Base-by-base conservation (phyloP, 1,140 invertebrate genomes). In the Schlechtendalia chinensis region DNA sequence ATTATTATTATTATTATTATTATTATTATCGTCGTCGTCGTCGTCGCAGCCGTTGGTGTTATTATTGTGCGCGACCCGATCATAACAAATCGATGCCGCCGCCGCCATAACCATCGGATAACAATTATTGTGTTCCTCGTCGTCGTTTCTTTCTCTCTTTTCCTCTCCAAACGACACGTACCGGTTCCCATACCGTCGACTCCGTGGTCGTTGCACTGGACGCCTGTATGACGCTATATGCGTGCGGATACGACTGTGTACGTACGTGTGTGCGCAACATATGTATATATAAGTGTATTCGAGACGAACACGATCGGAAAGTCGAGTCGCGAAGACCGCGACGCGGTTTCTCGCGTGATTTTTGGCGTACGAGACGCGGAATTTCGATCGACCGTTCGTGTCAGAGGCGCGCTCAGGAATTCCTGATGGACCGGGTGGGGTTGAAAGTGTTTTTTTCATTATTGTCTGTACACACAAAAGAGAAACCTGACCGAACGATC, bases 21-120 rank as follows among this genome's bases (percentile, higher is more conserved):
- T n/a, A n/a, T n/a, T n/a, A n/a, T n/a, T n/a, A n/a, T n/a, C n/a
- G n/a, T 59, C 12, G 4, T 24, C 58, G 58, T 1, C 56, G 56
- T 22, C 54, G 27, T 16, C 63, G 63, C n/a, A 29, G 32, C n/a
- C 32, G 14, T 69, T 22, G n/a, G 45, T 45, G 47, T 24, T 47
- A 69, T 69, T 69, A 50, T 69, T 69, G 67, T 69, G 22, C 45
- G 67, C 67, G 67, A 69, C 67, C 67, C 67, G 67, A 69, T 69
- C 67, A 69, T 50, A 69, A 69, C 67, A 69, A 69, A 69, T 69
- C 67, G 67, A 69, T 50, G 67, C 67, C 67, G 67, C 45, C 65
- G 39, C 65, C n/a, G n/a, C 32, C 32, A 8, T 8, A n/a, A 50
- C 67, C 67, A 69, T 69, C 67, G 67, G 67, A 69, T 69, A 69